Conservation (phyloP, 2,888 invertebrate species). For the Dryococelus australis region DNA sequence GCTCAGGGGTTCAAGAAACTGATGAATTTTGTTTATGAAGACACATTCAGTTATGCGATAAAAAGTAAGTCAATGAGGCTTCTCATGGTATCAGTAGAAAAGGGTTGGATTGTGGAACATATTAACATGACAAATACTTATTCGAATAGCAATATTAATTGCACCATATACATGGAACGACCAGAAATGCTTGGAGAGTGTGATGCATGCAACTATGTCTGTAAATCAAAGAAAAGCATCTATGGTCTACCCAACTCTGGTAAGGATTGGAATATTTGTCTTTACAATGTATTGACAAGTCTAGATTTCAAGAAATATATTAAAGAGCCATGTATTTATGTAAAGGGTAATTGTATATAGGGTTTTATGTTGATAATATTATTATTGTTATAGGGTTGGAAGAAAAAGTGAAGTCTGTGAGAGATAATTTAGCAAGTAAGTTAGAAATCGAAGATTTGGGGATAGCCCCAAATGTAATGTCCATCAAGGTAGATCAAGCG, state of each 20-base stretch:
- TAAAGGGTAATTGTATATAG: neutral
- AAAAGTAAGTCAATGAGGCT: neutral
- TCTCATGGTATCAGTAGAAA: too few relatives aligned
- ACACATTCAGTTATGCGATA: neutral
- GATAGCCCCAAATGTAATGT: too few relatives aligned
- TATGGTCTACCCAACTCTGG: constrained; percentile 27
- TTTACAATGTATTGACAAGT: neutral
- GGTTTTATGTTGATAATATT: constrained; percentile 21
- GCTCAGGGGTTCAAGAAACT: neutral
- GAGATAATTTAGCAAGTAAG: neutral
- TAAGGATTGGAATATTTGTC: constrained; percentile 34
- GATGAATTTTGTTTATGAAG: neutral
- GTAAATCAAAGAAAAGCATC: too few relatives aligned
- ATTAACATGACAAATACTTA: neutral
- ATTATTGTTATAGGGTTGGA: constrained; percentile 6
- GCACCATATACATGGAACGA: neutral
- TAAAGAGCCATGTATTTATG: too few relatives aligned
- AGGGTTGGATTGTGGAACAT: too few relatives aligned
- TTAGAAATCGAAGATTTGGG: neutral
- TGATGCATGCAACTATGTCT: neutral
- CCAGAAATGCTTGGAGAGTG: neutral
- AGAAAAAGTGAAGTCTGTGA: neutral
- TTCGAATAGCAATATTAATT: neutral
- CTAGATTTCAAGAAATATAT: neutral
- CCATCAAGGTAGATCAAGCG: neutral